Percentiles rank a stretch among this genome's conserved stretches.
Conservation (phyloP, 2,888 invertebrate species). For the Caenorhabditis virilis region DNA sequence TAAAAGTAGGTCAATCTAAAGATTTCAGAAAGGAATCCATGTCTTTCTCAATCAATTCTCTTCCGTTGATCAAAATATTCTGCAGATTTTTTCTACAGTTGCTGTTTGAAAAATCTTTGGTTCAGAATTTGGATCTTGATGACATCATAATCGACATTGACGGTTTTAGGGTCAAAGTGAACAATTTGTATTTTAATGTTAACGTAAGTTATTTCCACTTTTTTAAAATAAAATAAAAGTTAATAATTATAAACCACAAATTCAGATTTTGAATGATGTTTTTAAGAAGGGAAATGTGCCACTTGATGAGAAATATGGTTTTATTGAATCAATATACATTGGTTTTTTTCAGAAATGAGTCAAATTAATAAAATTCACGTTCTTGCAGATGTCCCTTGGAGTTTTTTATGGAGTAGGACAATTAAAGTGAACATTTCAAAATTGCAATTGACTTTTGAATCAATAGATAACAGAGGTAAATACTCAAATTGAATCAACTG, state of each 20-base stretch:
- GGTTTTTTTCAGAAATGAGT: no score
- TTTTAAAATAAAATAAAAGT: not conserved
- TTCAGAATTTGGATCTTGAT: slow-evolving; percentile 87
- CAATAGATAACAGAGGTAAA: slow-evolving; percentile 30
- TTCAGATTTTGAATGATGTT: slow-evolving; percentile 69
- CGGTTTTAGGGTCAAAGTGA: slow-evolving; percentile 87
- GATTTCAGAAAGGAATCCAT: no score
- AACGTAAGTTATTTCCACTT: slow-evolving; percentile 80
- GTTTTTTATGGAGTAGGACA: slow-evolving; percentile 68
- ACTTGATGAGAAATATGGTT: slow-evolving; percentile 70
- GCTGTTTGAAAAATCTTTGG: slow-evolving; percentile 89
- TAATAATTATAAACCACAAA: not conserved
- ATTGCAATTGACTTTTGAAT: slow-evolving; percentile 51
- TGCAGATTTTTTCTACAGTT: no score
- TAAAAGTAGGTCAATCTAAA: no score
- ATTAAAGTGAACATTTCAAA: slow-evolving; percentile 69
- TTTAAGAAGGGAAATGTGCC: slow-evolving; percentile 68
- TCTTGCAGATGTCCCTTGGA: slow-evolving; percentile 70
- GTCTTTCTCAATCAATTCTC: no score
- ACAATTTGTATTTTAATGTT: slow-evolving; percentile 87
- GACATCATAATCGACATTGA: slow-evolving; percentile 89
- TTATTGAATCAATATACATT: slow-evolving; percentile 65
- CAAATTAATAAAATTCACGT: not conserved
- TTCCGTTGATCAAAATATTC: no score
- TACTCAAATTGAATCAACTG: no score